Evolutionary conservation across 2,113 vertebrate genomes (phyloP).

Genomic region (Chascanopsetta lugubris): DNA sequence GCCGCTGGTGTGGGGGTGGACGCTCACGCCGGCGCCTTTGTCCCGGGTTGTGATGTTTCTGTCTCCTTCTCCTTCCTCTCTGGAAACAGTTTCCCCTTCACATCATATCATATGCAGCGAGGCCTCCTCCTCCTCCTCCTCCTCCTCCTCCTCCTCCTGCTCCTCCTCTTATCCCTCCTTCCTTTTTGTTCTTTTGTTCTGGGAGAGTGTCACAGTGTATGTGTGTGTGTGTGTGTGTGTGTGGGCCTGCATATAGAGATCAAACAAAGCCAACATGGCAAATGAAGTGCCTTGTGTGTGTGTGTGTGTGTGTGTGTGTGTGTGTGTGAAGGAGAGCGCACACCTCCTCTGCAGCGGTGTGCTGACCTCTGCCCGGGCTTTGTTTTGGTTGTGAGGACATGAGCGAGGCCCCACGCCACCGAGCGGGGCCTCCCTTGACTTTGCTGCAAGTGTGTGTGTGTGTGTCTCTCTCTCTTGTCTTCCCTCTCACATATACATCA

Average conservation of each 20-base stretch:
- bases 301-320: neutral
- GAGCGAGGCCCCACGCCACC: slow-evolving; percentile 59
- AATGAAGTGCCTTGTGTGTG: neutral
- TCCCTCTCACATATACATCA: slow-evolving; percentile 57
- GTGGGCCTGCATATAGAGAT: slow-evolving; percentile 8
- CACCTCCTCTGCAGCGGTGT: too few relatives aligned
- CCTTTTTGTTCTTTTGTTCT: slow-evolving; percentile 10
- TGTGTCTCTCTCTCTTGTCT: slow-evolving; percentile 57
- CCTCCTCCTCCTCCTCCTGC: neutral
- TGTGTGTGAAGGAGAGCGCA: neutral
- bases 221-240: neutral
- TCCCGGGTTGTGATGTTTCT: slow-evolving; percentile 34
- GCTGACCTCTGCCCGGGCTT: slow-evolving; percentile 56
- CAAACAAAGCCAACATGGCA: slow-evolving; percentile 17
- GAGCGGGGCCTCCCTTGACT: slow-evolving; percentile 67
- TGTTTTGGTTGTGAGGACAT: slow-evolving; percentile 76
- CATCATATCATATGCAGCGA: neutral
- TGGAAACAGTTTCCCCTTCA: slow-evolving; percentile 2
- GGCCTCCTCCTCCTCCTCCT: too few relatives aligned
- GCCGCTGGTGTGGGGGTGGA: slow-evolving; percentile 60
- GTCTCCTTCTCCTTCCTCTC: slow-evolving; percentile 7
- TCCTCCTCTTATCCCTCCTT: neutral
- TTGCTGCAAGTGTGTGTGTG: slow-evolving; percentile 74
- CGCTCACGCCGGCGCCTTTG: slow-evolving; percentile 47
- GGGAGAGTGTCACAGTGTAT: slow-evolving; percentile 17